Evolutionary conservation across 2,797 vertebrate species (phyloP).

Genomic region (Pristis pectinata): DNA sequence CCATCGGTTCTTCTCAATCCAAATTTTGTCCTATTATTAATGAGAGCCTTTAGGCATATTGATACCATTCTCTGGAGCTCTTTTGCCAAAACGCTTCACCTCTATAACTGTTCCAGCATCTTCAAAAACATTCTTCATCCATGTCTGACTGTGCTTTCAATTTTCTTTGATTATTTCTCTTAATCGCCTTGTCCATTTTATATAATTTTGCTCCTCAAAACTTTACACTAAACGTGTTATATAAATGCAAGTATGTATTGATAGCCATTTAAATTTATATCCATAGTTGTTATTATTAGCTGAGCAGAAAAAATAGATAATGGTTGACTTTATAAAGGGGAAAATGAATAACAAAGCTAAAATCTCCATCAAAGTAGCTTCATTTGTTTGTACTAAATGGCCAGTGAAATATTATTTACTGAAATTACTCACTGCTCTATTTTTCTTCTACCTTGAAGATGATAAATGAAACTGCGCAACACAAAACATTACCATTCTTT

Average conservation of each 20-base stretch:
- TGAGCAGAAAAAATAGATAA: not conserved
- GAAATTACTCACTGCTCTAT: not conserved
- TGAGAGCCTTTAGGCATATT: not conserved
- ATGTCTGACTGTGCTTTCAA: not conserved
- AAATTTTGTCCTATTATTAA: not conserved
- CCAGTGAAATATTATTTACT: not conserved
- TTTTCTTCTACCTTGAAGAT: not conserved
- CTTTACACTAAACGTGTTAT: not conserved
- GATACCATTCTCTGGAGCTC: not conserved
- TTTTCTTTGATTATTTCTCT: not conserved
- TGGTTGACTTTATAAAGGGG: not conserved
- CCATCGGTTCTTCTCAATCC: not conserved
- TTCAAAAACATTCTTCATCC: not conserved
- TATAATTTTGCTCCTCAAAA: not conserved
- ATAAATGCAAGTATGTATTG: not conserved
- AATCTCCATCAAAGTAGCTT: not conserved
- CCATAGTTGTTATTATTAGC: not conserved
- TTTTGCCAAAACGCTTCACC: not conserved
- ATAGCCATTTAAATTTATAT: not conserved
- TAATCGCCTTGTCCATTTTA: not conserved
- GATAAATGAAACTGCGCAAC: not conserved
- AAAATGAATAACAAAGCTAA: not conserved
- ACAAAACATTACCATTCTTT: not conserved
- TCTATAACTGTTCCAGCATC: not conserved
- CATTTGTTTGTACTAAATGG: not conserved